phyloP scores from a whole-genome alignment of 1,140 invertebrate genomes.

The Reticulitermes speratus region DNA sequence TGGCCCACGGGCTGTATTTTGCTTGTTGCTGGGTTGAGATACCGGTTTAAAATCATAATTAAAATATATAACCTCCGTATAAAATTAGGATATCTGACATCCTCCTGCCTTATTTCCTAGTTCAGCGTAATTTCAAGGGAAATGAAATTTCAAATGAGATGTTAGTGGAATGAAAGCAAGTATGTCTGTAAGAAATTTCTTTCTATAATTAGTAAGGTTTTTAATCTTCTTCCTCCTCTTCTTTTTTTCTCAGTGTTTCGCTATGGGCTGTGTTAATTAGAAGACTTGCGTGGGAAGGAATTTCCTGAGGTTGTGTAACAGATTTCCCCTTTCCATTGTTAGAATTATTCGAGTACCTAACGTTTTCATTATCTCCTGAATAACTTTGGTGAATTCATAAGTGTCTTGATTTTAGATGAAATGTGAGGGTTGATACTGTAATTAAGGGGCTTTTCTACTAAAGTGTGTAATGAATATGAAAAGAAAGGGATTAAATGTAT shows the following conservation, averaged over 20 bases:
- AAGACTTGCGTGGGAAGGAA: not conserved
- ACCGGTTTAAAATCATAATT: too few species aligned
- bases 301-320: not conserved
- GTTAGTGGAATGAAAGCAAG: not conserved
- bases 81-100: too few species aligned
- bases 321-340: not conserved
- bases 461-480: too few species aligned
- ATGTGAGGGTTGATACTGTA: too few species aligned
- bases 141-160: not conserved
- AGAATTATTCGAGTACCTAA: not conserved
- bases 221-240: not conserved
- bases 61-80: too few species aligned
- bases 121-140: not conserved
- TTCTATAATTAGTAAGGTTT: constrained; percentile 5
- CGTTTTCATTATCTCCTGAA: not conserved
- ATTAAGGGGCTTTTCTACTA: too few species aligned
- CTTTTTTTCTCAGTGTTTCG: not conserved
- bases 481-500: too few species aligned
- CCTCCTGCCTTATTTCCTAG: too few species aligned
- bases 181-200: not conserved
- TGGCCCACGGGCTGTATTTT: too few species aligned
- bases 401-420: too few species aligned
- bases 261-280: not conserved
- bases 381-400: not conserved
- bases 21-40: too few species aligned